These are phyloP conservation scores for Tridacna gigas DNA, from an alignment of 2,888 invertebrate genomes.

Conservation along the genomic window DNA sequence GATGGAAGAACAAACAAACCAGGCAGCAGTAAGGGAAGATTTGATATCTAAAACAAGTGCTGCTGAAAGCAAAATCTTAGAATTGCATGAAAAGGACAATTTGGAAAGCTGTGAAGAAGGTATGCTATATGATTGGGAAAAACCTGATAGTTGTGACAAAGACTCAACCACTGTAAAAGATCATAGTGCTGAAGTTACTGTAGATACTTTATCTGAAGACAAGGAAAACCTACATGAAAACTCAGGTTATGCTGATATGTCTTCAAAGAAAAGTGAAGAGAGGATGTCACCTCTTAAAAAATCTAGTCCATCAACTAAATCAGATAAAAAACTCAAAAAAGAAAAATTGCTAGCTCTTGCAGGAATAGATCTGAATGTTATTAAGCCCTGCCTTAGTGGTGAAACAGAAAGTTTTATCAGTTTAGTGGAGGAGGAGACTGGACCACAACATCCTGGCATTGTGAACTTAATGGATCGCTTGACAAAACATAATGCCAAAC, in stretches of 20 bases:
- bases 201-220: background rate
- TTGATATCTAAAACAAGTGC: background rate
- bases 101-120: background rate
- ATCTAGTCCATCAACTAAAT: slow-evolving; percentile 37
- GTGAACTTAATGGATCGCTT: slow-evolving; percentile 90
- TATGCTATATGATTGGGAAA: background rate
- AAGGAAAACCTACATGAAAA: slow-evolving; percentile 4
- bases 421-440: slow-evolving; percentile 86
- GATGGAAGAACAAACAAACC: background rate
- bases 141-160: background rate
- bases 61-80: background rate
- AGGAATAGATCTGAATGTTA: slow-evolving; percentile 56
- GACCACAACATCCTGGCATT: slow-evolving; percentile 86
- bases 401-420: slow-evolving; percentile 88
- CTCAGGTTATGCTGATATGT: background rate
- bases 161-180: background rate
- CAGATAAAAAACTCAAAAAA: slow-evolving; percentile 6
- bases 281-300: slow-evolving; percentile 22
- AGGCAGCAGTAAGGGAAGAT: background rate
- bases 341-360: slow-evolving; percentile 52
- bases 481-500: slow-evolving; percentile 88
- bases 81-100: background rate
- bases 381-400: slow-evolving; percentile 87
- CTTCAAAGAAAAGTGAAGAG: slow-evolving; percentile 16
- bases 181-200: background rate